These are phyloP conservation scores for Caenorhabditis plicata DNA, from an alignment of 2,888 invertebrate genomes.

Conservation along the genomic window DNA sequence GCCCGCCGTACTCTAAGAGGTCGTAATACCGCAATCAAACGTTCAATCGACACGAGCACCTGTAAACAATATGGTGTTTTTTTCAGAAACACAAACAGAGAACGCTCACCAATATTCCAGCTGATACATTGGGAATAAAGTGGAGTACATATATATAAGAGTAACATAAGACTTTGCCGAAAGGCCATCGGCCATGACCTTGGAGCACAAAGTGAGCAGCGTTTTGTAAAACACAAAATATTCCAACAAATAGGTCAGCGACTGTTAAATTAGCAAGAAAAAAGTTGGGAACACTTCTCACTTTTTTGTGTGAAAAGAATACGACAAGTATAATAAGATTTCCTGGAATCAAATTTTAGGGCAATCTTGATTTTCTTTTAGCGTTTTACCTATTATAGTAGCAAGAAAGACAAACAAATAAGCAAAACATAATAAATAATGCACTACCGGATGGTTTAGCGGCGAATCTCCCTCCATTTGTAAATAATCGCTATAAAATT, in stretches of 20 bases:
- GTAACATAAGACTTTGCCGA: constrained; percentile 79
- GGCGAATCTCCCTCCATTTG: constrained; percentile 40
- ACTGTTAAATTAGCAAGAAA: constrained; percentile 85
- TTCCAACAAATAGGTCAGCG: constrained; percentile 85
- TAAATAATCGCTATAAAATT: no score
- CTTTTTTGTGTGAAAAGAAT: constrained; percentile 78
- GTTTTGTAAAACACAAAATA: constrained; percentile 88
- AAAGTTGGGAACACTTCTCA: constrained; percentile 86
- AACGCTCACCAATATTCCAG: constrained; percentile 79
- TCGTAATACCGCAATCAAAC: constrained; percentile 60
- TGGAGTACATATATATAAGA: constrained; percentile 88
- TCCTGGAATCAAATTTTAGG: constrained; percentile 72
- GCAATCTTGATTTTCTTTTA: background rate
- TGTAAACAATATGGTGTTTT: constrained; percentile 19
- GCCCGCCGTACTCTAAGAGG: constrained; percentile 57
- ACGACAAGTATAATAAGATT: constrained; percentile 84
- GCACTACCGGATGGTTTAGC: constrained; percentile 50
- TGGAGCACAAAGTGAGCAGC: constrained; percentile 70
- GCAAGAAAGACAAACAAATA: constrained; percentile 57
- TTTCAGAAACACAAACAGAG: background rate
- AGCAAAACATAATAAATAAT: constrained; percentile 49
- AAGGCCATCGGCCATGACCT: constrained; percentile 60
- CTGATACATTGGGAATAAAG: constrained; percentile 81
- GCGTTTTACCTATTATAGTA: constrained; percentile 49
- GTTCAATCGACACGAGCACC: constrained; percentile 60